Conservation (phyloP, 2,797 vertebrate genomes). For the Sternarchorhynchus goeldii region DNA sequence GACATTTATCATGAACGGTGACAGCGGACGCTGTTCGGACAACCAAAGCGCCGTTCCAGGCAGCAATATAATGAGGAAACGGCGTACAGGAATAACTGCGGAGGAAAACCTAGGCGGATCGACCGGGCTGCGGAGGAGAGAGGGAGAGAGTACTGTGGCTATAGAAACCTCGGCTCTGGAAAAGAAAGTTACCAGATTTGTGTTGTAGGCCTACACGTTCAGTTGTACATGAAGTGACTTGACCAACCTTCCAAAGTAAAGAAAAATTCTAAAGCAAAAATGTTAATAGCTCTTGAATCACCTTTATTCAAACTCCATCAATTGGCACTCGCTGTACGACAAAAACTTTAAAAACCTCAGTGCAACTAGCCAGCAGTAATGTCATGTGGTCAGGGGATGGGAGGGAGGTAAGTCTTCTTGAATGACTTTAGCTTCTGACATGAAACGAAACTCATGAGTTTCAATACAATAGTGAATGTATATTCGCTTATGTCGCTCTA, state of each 20-base stretch:
- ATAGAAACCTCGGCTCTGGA: constrained; percentile 7
- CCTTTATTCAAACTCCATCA: too few relatives aligned
- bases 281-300: too few relatives aligned
- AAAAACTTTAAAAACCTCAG: too few relatives aligned
- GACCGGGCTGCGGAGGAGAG: neutral
- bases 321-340: too few relatives aligned
- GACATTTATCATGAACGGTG: constrained; percentile 46
- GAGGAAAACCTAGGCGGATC: constrained; percentile 9
- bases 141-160: constrained; percentile 5
- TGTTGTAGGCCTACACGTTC: neutral
- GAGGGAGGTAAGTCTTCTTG: too few relatives aligned
- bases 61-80: constrained; percentile 19
- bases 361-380: too few relatives aligned
- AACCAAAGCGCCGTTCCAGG: constrained; percentile 30
- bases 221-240: neutral
- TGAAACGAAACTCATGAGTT: too few relatives aligned
- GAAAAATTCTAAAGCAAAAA: too few relatives aligned
- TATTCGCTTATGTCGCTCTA: too few relatives aligned
- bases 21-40: constrained; percentile 42
- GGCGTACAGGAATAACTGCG: constrained; percentile 10
- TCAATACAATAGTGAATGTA: too few relatives aligned
- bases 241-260: neutral
- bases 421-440: too few relatives aligned
- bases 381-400: too few relatives aligned
- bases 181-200: neutral